Conservation (phyloP, 2,797 vertebrate genomes). For the Lepidocolaptes lacrymiger region DNA sequence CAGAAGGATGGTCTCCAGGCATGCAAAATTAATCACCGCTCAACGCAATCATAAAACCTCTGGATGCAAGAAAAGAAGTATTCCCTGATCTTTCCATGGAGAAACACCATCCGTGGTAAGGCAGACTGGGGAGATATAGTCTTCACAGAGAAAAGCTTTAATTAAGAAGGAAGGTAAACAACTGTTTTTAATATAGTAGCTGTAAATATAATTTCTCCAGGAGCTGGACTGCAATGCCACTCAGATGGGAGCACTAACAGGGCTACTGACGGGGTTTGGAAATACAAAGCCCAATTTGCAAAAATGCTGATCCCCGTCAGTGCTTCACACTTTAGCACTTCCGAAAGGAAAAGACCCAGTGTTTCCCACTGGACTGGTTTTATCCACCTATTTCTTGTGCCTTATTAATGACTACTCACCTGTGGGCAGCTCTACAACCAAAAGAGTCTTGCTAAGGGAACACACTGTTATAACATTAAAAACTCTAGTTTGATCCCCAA, state of each 20-base stretch:
- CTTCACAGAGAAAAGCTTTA: slow-evolving; percentile 32
- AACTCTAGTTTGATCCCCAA: background rate
- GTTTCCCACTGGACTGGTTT: background rate
- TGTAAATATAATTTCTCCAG: background rate
- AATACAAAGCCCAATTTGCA: background rate
- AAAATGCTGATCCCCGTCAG: background rate
- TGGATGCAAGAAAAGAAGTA: background rate
- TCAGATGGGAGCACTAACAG: background rate
- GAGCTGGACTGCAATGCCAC: background rate
- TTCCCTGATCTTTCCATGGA: slow-evolving; percentile 20
- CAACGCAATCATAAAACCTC: background rate
- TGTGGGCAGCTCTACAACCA: background rate
- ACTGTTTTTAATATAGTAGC: background rate
- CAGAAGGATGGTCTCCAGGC: slow-evolving; percentile 26
- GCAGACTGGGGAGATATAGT: background rate
- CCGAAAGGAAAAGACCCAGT: background rate
- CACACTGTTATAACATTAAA: background rate
- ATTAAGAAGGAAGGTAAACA: slow-evolving; percentile 48
- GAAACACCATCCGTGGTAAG: background rate
- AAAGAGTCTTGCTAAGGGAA: background rate
- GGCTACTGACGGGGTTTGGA: background rate
- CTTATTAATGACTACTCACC: background rate
- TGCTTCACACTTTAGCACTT: background rate
- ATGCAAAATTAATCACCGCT: slow-evolving; percentile 30
- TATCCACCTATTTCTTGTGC: background rate